Evolutionary conservation across 2,113 vertebrate species (phyloP).

Genomic region (Macroglossus sobrinus): DNA sequence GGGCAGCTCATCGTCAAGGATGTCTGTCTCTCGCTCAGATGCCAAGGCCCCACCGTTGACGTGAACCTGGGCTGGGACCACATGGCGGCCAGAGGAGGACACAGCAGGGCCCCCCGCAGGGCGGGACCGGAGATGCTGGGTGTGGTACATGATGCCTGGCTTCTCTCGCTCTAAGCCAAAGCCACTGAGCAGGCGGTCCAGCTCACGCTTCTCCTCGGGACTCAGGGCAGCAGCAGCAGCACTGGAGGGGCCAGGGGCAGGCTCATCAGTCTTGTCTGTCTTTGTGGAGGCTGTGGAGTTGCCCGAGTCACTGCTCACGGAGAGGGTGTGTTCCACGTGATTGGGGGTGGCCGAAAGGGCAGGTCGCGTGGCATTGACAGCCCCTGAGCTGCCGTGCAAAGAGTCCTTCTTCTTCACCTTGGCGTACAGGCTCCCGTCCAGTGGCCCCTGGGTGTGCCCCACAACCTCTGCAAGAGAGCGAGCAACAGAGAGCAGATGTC

Average conservation of each 20-base stretch:
- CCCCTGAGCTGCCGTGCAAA: slow-evolving; percentile 83
- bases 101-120: slow-evolving; percentile 71
- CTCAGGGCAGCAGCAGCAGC: slow-evolving; percentile 80
- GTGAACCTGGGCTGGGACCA: slow-evolving; percentile 95
- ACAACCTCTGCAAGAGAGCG: slow-evolving; percentile 83
- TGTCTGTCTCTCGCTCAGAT: slow-evolving; percentile 95
- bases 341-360: slow-evolving; percentile 82
- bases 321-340: slow-evolving; percentile 94
- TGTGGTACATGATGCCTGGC: slow-evolving; percentile 84
- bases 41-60: slow-evolving; percentile 87
- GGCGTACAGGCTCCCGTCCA: slow-evolving; percentile 98
- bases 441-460: slow-evolving; percentile 95
- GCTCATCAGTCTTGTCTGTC: slow-evolving; percentile 96
- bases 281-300: slow-evolving; percentile 98
- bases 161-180: slow-evolving; percentile 85
- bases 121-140: slow-evolving; percentile 73
- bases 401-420: slow-evolving; percentile 99
- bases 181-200: slow-evolving; percentile 94
- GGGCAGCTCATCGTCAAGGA: slow-evolving; percentile 96
- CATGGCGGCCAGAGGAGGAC: slow-evolving; percentile 79
- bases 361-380: slow-evolving; percentile 85
- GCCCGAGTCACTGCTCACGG: slow-evolving; percentile 97
- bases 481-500: slow-evolving; percentile 44
- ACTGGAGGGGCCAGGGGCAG: slow-evolving; percentile 71
- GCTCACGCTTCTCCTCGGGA: slow-evolving; percentile 93